Base-by-base conservation (phyloP, 2,888 invertebrate genomes). In the Cantharis nigra region DNA sequence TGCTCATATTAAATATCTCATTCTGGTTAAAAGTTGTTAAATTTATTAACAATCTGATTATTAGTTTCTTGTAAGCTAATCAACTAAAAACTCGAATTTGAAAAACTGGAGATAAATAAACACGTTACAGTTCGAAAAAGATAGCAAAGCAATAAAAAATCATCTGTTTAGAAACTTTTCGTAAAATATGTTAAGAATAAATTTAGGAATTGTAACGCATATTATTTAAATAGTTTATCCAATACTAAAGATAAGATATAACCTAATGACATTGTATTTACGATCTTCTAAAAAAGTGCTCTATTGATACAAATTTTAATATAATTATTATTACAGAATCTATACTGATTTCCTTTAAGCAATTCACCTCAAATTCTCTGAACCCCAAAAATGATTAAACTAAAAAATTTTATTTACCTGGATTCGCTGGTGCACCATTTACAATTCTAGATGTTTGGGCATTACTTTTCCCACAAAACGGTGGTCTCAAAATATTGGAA, bases 371-470 rank as follows among this genome's bases (percentile, higher is more conserved):
- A 49, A 49, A 49, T 5, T n/a, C 23, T 23, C 23, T 5, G 23
- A 23, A 23, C 23, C 23, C 23, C 23, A 23, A 23, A 7, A 23
- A 7, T 5, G 0, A 0, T 28, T 28, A 28, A 28, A n/a, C 9
- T 23, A 3, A 9, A 70, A 9, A 33, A 5, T 33, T 14, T 70
- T 9, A 14, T 70, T 70, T 71, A 75, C 26, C 84, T 78, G n/a
- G 84, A 78, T 30, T 81, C 71, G 62, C 70, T 9, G 63, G 3
- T 18, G 26, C 72, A 10, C 70, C 74, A 49, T 70, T 71, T 5
- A 71, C 77, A 62, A 73, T 63, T 62, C 74, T 33, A 10, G 70
- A 62, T 30, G 16, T 65, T 69, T 30, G 13, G 20, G 20, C 64
- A 64, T 4, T 64, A 3, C 49, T 62, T 33, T 18, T 33, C 2